A percentile compares a stretch with the other conserved stretches of the same genome.
Conservation (phyloP, 37 sponge, comb jelly and placozoan species). For the Chondrosia reniformis region DNA sequence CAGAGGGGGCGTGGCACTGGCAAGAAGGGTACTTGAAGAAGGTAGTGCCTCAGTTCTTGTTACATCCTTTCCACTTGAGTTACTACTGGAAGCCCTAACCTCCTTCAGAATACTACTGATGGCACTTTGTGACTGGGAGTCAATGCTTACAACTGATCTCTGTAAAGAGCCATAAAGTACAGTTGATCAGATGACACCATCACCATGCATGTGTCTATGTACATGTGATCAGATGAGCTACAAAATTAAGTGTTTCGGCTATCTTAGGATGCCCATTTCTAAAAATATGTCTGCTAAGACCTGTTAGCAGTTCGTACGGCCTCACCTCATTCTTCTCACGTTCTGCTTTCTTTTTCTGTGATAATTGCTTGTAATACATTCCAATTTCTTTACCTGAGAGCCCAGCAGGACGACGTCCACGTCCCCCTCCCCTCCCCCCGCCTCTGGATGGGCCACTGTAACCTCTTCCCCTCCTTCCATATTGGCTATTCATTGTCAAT, state of each 20-base stretch:
- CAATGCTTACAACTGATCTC: constrained; percentile 8
- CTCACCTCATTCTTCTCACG: constrained; percentile 52
- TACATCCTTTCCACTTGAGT: no score
- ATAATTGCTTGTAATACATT: constrained; percentile 40
- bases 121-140: not conserved
- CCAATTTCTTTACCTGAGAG: constrained; percentile 65
- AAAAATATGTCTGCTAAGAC: not conserved
- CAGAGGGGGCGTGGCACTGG: no score
- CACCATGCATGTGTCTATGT: not conserved
- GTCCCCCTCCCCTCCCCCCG: constrained; percentile 34
- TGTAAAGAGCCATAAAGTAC: not conserved
- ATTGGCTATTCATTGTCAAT: not conserved
- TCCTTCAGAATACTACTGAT: not conserved
- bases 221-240: not conserved
- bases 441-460: constrained; percentile 41
- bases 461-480: constrained; percentile 18
- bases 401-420: constrained; percentile 43
- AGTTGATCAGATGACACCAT: not conserved
- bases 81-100: no score
- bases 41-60: no score
- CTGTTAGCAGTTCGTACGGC: not conserved
- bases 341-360: constrained; percentile 26
- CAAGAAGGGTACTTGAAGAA: no score
- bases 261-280: no score
- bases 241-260: no score